Base-by-base conservation (phyloP, 2,888 invertebrate species). In the Acrocyrtus sp. region DNA sequence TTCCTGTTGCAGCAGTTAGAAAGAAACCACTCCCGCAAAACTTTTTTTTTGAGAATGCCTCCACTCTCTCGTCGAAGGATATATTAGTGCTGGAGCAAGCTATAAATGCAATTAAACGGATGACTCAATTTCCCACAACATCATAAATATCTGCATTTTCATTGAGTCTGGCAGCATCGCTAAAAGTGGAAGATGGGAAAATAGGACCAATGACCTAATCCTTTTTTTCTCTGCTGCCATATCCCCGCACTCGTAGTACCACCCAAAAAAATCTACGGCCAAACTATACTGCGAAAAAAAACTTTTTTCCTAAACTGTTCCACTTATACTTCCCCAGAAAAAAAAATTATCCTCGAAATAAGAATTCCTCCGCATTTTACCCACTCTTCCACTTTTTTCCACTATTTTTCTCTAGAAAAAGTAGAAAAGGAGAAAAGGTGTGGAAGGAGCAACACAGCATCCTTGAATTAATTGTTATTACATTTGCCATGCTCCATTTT, bases 381-480 rank as follows among this genome's bases (percentile, higher is more conserved):
- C n/a, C n/a, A n/a, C n/a, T n/a, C n/a, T n/a, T n/a, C n/a, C n/a
- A n/a, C n/a, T n/a, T n/a, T n/a, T n/a, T n/a, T 29, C 39, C 27
- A 53, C 27, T 27, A 53, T 53, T 53, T n/a, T n/a, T n/a, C n/a
- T n/a, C n/a, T n/a, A n/a, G n/a, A n/a, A n/a, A n/a, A n/a, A n/a
- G n/a, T n/a, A n/a, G n/a, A n/a, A n/a, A n/a, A n/a, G n/a, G n/a
- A n/a, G n/a, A n/a, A n/a, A n/a, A n/a, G n/a, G n/a, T n/a, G 17
- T 2, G 29, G 19, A 47, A 17, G 19, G 12, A n/a, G n/a, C n/a
- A n/a, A n/a, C n/a, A n/a, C 50, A 29, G 27, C 29, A 54, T 27
- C 47, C 56, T 65, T 65, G 54, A 65, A 65, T 65, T 65, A 65
- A 65, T 65, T 65, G 65, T 65, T 65, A 65, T 65, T 65, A 47